Base-by-base conservation (phyloP, 2,888 invertebrate species). In the Megamerina dolium region DNA sequence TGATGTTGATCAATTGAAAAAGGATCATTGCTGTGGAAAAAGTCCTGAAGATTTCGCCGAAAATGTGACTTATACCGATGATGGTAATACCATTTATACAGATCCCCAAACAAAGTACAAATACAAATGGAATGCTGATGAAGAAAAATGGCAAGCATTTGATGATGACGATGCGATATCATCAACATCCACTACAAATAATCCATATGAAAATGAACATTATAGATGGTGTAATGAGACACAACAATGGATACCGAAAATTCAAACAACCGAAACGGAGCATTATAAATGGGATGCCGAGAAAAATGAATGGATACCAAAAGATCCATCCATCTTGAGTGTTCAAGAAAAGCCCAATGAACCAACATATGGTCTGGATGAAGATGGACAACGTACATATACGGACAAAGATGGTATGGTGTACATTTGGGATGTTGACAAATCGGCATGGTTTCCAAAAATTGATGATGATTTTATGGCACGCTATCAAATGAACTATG, bases 381-480 rank as follows among this genome's bases (percentile, higher is more conserved):
- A 87, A 72, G 78, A 85, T 67, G 83, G 86, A 59, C 81, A 83
- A 38, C 84, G 87, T 58, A 81, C 82, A 9, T 90, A 88, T 58
- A 86, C 83, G 5, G 91, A 91, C 63, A 71, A 76, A 39, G 96
- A 97, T 76, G 95, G 94, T 2, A 83, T 85, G 0, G 83, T 85
- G 49, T 93, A 82, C 68, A 87, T 95, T 63, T 97, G 93, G 92
- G 94, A 97, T 73, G 77, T 76, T 18, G 81, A 81, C 29, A 94
- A 88, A 67, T 85, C 81, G 61, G 95, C 94, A 4, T 99, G 96
- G 95, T 87, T 96, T 73, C 96, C 96, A 1, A 92, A 91, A 78
- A 81, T 97, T 49, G 92, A 95, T 74, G 94, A 94, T 60, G 92
- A 97, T 58, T 97, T 97, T 63, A 80, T 97, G 75, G 97, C 96